Base-by-base conservation (phyloP, 2,113 vertebrate species). In the Lichenostomus cassidix region DNA sequence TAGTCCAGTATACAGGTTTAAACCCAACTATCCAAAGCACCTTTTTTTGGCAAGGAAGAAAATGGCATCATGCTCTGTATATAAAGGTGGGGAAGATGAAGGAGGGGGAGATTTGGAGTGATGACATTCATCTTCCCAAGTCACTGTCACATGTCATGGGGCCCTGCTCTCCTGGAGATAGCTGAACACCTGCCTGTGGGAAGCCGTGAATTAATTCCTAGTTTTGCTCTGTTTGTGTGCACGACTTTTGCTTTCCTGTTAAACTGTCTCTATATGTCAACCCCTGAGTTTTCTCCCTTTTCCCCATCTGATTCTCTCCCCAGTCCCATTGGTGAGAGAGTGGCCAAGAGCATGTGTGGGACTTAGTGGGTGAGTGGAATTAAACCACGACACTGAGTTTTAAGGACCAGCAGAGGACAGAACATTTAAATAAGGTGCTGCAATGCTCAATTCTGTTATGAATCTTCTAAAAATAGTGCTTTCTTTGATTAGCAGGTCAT, bases 141-240 rank as follows among this genome's bases (percentile, higher is more conserved):
- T 33, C 35, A 69, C 27, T 3, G 0, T 49, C 42, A 69, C 10
- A 41, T 0, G 0, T 35, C 17, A 42, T 12, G 7, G 15, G 15
- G 25, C 35, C 14, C 14, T 41, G 9, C 25, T 15, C 15, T 55
- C 8, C 70, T 49, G 11, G 35, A 69, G 7, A 19, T 5, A 17
- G 23, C 29, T 53, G 62, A 68, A 60, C 24, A 13, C 20, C 25
- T 55, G n/a, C 63, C 35, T 4, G 1, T 42, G 29, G 41, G 35
- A 69, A 62, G 41, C 15, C 27, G 7, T 55, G 33, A 59, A 59
- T 52, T 37, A 13, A 59, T 39, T 74, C 28, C 19, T 67, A 44
- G 16, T 68, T 68, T 47, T 60, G 20, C 10, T 47, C 41, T 68
- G 9, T 35, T 68, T 62, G 25, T 62, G 44, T 28, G 18, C 44